Evolutionary conservation across 2,113 vertebrate genomes (phyloP).

Genomic region (Trachemys scripta): DNA sequence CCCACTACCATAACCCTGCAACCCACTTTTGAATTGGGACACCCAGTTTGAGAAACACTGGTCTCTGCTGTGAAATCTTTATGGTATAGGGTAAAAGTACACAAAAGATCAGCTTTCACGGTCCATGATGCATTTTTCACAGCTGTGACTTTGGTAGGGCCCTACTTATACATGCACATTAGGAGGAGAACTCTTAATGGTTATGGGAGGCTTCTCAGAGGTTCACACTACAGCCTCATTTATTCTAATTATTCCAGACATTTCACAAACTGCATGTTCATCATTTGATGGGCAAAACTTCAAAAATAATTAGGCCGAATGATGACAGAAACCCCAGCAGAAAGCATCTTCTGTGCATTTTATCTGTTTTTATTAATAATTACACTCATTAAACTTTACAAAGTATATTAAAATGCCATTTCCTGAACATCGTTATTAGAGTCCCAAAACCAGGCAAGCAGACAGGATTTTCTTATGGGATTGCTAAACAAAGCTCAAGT

Average conservation of each 20-base stretch:
- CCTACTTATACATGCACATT: neutral
- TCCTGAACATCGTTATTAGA: slow-evolving; percentile 21
- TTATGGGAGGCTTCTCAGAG: slow-evolving; percentile 21
- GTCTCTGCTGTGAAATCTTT: too few species aligned
- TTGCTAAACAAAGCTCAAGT: slow-evolving; percentile 28
- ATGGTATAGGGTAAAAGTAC: too few species aligned
- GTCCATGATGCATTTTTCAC: too few species aligned
- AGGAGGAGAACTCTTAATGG: slow-evolving; percentile 1
- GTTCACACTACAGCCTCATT: slow-evolving; percentile 50
- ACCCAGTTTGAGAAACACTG: too few species aligned
- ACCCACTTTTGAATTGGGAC: too few species aligned
- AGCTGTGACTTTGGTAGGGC: too few species aligned
- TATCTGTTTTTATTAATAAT: slow-evolving; percentile 56
- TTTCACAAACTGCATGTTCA: slow-evolving; percentile 48
- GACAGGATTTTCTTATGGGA: slow-evolving; percentile 48
- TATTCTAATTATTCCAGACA: slow-evolving; percentile 55
- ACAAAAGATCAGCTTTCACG: too few species aligned
- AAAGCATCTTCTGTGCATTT: slow-evolving; percentile 43
- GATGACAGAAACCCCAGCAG: slow-evolving; percentile 25
- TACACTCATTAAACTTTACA: slow-evolving; percentile 51
- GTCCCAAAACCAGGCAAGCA: slow-evolving; percentile 29
- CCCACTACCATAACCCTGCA: too few species aligned
- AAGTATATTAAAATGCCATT: slow-evolving; percentile 53
- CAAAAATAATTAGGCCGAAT: slow-evolving; percentile 65
- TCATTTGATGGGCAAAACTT: slow-evolving; percentile 65